Evolutionary conservation across 1,140 invertebrate species (phyloP), one percentile per base, ranked within the genome.

Genomic region (Ips typographus): DNA sequence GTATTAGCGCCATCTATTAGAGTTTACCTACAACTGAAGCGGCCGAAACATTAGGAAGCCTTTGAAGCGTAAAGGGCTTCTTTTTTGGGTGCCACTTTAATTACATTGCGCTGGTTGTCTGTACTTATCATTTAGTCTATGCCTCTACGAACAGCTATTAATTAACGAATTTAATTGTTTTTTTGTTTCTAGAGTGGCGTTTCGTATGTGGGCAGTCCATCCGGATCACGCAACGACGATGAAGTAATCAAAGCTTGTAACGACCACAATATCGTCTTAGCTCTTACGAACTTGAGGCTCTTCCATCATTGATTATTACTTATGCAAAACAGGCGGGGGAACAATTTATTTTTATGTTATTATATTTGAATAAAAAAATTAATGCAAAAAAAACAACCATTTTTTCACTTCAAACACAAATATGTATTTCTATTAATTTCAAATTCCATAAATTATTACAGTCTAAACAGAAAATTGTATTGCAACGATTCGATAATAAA

Each of bases 211-310:
- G 94, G 88, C 38, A 95, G 94, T 81, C 96, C 97, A 4, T 83
- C 91, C 1, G 97, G 97, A 6, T 98, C 96, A 3, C 95, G 88
- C 52, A 98, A 98, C 77, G 97, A 99, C 79, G 84, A 87, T 44
- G 89, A 86, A 71, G 92, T 99, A n/a, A 93, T 96, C 70, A 82
- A 91, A 60, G 95, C 96, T 7, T 98, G 96, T 80, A 88, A 99
- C 78, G 91, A 98, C 72, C 93, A 98, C 77, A 88, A 88, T 40
- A 96, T 99, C 66, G 86, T 88, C 1, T 80, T 99, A 74, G 88
- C 91, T 47, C 94, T 98, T 77, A 98, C 95, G n/a, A 92, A 91
- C 77, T 80, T 97, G 2, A 85, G 97, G 70, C 84, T 99, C 1
- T 99, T 99, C 88, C 97, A 99, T 80, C 97, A 99, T 82, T 98